Evolutionary conservation across 2,113 vertebrate species (phyloP).

Genomic region (Pelmatolapia mariae): DNA sequence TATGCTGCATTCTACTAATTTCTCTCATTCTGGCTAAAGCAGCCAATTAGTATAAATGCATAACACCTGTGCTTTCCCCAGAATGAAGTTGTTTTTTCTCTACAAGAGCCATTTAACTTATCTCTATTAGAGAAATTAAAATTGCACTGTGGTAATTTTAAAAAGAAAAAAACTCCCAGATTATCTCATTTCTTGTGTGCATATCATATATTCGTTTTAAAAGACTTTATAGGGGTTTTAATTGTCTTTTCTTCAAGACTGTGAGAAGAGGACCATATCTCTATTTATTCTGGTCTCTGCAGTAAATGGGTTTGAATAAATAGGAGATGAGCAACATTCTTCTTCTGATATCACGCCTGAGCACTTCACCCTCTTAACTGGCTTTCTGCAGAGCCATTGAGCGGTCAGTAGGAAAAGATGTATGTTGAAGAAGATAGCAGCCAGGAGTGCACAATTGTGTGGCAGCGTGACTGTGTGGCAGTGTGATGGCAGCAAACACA

Average conservation of each 20-base stretch:
- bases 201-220: background rate
- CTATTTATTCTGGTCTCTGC: background rate
- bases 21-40: background rate
- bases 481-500: too few species aligned
- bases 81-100: background rate
- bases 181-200: background rate
- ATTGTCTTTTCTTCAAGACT: background rate
- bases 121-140: background rate
- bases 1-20: background rate
- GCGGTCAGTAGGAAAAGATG: background rate
- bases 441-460: background rate
- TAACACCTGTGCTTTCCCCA: background rate
- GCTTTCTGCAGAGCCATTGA: background rate
- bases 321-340: background rate
- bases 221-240: background rate
- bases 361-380: background rate
- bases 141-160: background rate
- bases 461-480: too few species aligned
- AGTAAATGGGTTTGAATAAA: background rate
- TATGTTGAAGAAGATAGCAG: background rate
- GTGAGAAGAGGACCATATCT: background rate
- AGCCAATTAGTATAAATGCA: background rate
- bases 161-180: background rate
- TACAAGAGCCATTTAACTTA: background rate
- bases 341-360: background rate